Evolutionary conservation across 2,113 vertebrate species (phyloP), one percentile per base, ranked within the genome.

Genomic region (Corythornis vintsioides): DNA sequence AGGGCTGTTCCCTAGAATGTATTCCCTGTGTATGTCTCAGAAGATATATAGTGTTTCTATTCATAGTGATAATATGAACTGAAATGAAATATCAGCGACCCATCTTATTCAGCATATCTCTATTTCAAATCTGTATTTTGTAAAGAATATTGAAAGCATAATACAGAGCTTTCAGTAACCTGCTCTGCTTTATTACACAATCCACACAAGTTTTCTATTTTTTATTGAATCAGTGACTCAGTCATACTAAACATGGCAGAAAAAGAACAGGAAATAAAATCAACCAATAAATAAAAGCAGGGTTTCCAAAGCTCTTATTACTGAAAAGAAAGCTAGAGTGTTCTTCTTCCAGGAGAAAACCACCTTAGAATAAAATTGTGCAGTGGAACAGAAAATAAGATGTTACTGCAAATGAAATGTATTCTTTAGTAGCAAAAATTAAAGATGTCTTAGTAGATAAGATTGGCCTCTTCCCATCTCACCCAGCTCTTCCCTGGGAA

Each of bases 301-400:
- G 93, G 42, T 47, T 96, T 93, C 93, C 93, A 60, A 93, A 87
- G 92, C 95, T 83, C 91, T 96, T 95, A 96, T 96, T 66, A 67
- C 85, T 73, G 95, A 94, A 95, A 96, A 94, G 91, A 93, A 95
- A 95, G 74, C 95, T 96, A 60, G 86, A 93, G 95, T 92, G 35
- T 97, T 96, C 96, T 96, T 89, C 92, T 97, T 96, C 95, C 43
- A 85, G 78, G 85, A 97, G 97, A 83, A 97, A 96, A 95, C 80
- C 94, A 89, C 96, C 47, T 67, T 76, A 97, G 95, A 97, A 97
- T 97, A 97, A 97, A 97, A 96, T 90, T 97, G 97, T 97, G 97
- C 97, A 97, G 81, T 97, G 98, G 96, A 89, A 97, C 97, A 98
- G 97, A 97, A 98, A 98, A 98, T 97, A 98, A 97, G 97, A 97